These are phyloP conservation scores for Drosophila azteca DNA, from an alignment of 1,140 invertebrate species.

Conservation along the genomic window DNA sequence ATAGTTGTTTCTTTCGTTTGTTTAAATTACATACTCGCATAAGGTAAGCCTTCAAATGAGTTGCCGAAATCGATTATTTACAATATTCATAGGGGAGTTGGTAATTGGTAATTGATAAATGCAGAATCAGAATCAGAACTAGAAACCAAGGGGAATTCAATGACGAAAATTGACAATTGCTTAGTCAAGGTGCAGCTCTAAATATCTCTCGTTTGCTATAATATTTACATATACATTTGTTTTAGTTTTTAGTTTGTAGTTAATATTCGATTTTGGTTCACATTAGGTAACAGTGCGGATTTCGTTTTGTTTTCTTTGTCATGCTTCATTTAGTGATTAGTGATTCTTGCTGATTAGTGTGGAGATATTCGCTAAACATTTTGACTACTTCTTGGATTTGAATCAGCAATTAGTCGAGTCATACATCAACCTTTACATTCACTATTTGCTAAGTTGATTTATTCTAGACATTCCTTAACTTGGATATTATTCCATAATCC, in stretches of 20 bases:
- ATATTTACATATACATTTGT: conserved; percentile 67
- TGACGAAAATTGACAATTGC: conserved; percentile 43
- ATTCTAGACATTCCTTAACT: conserved; percentile 11
- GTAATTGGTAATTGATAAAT: conserved; percentile 15
- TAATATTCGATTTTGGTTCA: conserved; percentile 43
- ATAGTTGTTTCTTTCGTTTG: conserved; percentile 17
- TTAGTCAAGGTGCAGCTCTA: conserved; percentile 18
- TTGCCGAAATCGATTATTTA: conserved; percentile 51
- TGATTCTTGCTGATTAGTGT: conserved; percentile 32
- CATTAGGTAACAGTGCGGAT: conserved; percentile 67
- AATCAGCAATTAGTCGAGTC: conserved; percentile 17
- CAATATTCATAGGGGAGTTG: conserved; percentile 31
- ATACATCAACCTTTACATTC: neutral
- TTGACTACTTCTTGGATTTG: conserved; percentile 17
- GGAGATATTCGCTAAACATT: conserved; percentile 37
- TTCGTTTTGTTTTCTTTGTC: conserved; percentile 19
- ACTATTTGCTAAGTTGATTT: conserved; percentile 20
- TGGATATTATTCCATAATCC: neutral
- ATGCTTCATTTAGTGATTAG: conserved; percentile 30
- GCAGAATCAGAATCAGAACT: neutral
- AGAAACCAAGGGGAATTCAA: conserved; percentile 20
- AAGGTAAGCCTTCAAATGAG: conserved; percentile 52
- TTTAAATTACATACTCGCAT: conserved; percentile 18
- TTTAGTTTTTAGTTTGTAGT: conserved; percentile 5
- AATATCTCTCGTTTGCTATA: conserved; percentile 43